A percentile compares a stretch with the other conserved stretches of the same genome.
Evolutionary conservation across 1,140 invertebrate species (phyloP).

Genomic region (Bactericera cockerelli): DNA sequence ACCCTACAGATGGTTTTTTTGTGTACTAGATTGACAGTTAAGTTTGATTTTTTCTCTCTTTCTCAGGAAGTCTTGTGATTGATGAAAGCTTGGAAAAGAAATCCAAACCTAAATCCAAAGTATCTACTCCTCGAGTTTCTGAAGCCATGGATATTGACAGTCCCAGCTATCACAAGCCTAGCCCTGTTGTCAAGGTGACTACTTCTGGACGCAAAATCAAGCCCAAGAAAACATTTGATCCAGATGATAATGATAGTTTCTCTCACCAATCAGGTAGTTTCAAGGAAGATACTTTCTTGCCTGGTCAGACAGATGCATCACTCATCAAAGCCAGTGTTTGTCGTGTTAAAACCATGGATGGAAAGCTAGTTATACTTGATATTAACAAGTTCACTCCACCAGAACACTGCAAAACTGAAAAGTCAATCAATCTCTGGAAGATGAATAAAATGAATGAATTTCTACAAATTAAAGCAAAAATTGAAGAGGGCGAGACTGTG

Average conservation of each 20-base stretch:
- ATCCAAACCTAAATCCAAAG: not conserved
- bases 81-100: slow-evolving; percentile 23
- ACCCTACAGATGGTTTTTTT: too few species aligned
- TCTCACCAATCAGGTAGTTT: not conserved
- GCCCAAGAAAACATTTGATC: slow-evolving; percentile 35
- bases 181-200: not conserved
- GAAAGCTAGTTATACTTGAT: slow-evolving; percentile 1
- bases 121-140: not conserved
- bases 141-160: not conserved
- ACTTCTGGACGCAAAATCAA: slow-evolving; percentile 55
- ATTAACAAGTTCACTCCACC: slow-evolving; percentile 12
- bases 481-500: not conserved
- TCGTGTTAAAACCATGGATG: not conserved
- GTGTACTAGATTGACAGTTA: slow-evolving; percentile 6
- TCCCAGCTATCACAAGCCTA: not conserved
- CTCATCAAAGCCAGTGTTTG: slow-evolving; percentile 1
- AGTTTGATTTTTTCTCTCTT: slow-evolving; percentile 6
- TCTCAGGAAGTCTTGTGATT: slow-evolving; percentile 23
- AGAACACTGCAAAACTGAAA: not conserved
- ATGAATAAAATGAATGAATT: slow-evolving; percentile 1
- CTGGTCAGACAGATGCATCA: not conserved
- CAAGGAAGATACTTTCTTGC: not conserved
- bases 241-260: slow-evolving; percentile 13
- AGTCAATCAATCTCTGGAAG: not conserved
- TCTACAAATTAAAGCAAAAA: not conserved